Conservation (phyloP, 2,797 vertebrate species). For the Hylomyscus alleni region DNA sequence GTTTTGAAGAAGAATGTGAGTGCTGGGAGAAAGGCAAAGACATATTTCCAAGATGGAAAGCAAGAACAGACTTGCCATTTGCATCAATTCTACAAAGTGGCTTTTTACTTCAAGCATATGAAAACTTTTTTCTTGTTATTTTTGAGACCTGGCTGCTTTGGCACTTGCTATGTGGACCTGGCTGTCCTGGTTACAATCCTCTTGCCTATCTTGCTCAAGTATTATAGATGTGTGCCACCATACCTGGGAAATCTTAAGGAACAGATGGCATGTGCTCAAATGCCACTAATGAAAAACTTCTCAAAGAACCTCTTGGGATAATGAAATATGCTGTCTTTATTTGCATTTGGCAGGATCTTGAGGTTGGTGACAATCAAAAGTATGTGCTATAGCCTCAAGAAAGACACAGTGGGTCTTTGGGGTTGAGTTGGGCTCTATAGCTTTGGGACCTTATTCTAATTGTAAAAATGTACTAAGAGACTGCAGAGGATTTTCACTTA, state of each 20-base stretch:
- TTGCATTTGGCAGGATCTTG: conserved; percentile 93
- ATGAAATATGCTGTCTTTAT: conserved; percentile 86
- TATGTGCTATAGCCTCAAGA: conserved; percentile 93
- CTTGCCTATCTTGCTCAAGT: background rate
- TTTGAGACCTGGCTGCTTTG: background rate
- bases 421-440: conserved; percentile 95
- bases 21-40: conserved; percentile 90
- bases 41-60: conserved; percentile 88
- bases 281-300: conserved; percentile 90
- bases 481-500: conserved; percentile 95
- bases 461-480: conserved; percentile 95
- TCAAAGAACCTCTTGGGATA: conserved; percentile 89
- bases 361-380: conserved; percentile 93
- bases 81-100: conserved; percentile 76
- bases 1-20: conserved; percentile 93
- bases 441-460: conserved; percentile 93
- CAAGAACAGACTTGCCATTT: conserved; percentile 87
- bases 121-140: conserved; percentile 88
- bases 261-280: conserved; percentile 93
- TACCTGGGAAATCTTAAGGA: conserved; percentile 91
- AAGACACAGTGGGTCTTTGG: conserved; percentile 92
- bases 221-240: background rate
- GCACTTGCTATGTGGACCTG: background rate
- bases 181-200: background rate
- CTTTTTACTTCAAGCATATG: conserved; percentile 93